A percentile compares a stretch with the other conserved stretches of the same genome.
Conservation (phyloP, 2,113 vertebrate species). For the Diadophis punctatus region DNA sequence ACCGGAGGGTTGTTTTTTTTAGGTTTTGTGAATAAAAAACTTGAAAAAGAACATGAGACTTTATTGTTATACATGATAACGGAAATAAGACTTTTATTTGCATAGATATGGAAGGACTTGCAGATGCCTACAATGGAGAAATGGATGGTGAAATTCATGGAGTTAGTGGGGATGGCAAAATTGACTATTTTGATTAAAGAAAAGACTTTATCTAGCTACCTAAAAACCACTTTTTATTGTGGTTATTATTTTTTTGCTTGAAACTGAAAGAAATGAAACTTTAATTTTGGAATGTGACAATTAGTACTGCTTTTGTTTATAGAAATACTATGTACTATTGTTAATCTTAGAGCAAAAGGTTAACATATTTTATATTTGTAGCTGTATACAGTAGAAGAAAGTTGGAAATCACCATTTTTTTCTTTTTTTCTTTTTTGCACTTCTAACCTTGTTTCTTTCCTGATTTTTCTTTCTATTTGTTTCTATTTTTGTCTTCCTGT, state of each 20-base stretch:
- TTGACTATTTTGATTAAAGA: neutral
- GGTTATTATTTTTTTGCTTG: neutral
- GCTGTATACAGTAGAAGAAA: neutral
- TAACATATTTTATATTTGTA: neutral
- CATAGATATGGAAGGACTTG: neutral
- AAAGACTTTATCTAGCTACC: neutral
- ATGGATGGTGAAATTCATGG: neutral
- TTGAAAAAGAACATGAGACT: neutral
- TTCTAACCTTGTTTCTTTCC: neutral
- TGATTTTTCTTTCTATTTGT: neutral
- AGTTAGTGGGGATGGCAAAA: neutral
- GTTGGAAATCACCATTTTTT: neutral
- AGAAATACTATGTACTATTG: neutral
- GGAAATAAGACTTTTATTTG: neutral
- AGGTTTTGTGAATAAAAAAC: neutral
- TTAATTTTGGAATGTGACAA: neutral
- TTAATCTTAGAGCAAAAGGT: neutral
- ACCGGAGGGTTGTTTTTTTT: neutral
- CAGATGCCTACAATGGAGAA: neutral
- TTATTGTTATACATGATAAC: neutral
- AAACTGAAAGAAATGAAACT: neutral
- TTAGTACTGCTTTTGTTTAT: neutral
- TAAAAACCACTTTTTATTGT: neutral
- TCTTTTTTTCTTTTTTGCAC: neutral
- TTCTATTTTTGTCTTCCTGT: neutral